phyloP scores from a whole-genome alignment of 2,888 invertebrate genomes.

The Cyrtodaria siliqua region DNA sequence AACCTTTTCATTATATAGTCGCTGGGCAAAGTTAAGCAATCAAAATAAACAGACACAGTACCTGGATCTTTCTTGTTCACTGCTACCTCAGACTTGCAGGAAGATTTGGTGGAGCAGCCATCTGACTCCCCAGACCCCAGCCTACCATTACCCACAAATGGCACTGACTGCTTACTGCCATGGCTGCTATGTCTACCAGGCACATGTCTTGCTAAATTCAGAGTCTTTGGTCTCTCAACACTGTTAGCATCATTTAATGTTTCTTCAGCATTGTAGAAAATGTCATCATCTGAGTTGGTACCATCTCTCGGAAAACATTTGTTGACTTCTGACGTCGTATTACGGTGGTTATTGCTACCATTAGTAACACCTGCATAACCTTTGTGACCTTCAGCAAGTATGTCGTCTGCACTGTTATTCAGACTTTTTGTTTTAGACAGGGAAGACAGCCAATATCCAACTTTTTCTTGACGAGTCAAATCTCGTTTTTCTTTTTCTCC shows the following conservation, averaged over 20 bases:
- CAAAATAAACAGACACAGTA: no score
- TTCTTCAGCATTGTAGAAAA: constrained; percentile 29
- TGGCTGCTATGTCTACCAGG: not conserved
- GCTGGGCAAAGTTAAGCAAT: no score
- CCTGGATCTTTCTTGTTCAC: constrained; percentile 46
- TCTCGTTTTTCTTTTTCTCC: constrained; percentile 30
- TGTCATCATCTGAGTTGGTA: constrained; percentile 26
- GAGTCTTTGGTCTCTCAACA: constrained; percentile 23
- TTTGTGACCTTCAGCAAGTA: not conserved
- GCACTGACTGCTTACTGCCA: not conserved
- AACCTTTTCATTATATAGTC: no score
- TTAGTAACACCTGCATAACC: no score
- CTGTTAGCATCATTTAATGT: not conserved
- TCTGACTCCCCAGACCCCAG: constrained; percentile 38
- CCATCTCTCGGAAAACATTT: no score
- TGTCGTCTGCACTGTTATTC: not conserved
- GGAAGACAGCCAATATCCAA: constrained; percentile 58
- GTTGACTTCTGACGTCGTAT: no score
- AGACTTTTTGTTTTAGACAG: constrained; percentile 10
- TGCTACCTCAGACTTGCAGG: constrained; percentile 12
- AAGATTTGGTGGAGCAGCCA: constrained; percentile 29
- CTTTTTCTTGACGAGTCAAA: constrained; percentile 51
- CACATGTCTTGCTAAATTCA: constrained; percentile 10
- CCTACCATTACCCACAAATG: not conserved
- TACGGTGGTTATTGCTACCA: no score